Conservation (phyloP, 2,113 vertebrate species). For the Bujurquina vittata region DNA sequence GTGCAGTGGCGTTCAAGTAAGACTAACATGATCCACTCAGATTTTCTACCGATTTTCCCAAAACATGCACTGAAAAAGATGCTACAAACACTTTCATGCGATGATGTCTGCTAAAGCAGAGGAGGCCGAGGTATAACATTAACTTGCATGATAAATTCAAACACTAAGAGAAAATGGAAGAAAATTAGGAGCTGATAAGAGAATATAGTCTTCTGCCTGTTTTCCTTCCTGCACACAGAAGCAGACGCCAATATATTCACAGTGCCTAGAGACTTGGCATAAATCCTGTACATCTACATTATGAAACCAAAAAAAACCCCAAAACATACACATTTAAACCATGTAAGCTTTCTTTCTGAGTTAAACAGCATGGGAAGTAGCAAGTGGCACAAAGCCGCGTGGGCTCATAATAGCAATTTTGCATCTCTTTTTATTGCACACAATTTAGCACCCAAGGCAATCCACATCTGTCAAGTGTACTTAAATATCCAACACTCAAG, state of each 20-base stretch:
- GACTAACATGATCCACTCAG: background rate
- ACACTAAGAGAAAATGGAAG: background rate
- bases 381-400: background rate
- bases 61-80: background rate
- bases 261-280: slow-evolving; percentile 12
- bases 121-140: background rate
- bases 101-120: background rate
- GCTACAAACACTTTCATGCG: slow-evolving; percentile 10
- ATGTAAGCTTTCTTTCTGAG: slow-evolving; percentile 35
- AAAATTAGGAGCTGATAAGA: slow-evolving; percentile 3
- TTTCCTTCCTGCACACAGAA: background rate
- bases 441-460: background rate
- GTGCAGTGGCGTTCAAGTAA: background rate
- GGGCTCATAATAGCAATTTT: slow-evolving; percentile 3
- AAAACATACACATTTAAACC: slow-evolving; percentile 40
- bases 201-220: background rate
- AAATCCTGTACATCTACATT: slow-evolving; percentile 17
- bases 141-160: background rate
- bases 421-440: background rate
- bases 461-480: background rate
- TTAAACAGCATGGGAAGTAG: background rate
- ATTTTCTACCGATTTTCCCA: background rate
- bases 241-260: slow-evolving; percentile 32
- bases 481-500: slow-evolving; percentile 38
- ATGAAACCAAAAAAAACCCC: slow-evolving; percentile 37